Percentiles rank a stretch among this genome's conserved stretches.
These are phyloP conservation scores for Anneissia japonica DNA, from an alignment of 35 echinoderm and acorn worm genomes.

Conservation along the genomic window DNA sequence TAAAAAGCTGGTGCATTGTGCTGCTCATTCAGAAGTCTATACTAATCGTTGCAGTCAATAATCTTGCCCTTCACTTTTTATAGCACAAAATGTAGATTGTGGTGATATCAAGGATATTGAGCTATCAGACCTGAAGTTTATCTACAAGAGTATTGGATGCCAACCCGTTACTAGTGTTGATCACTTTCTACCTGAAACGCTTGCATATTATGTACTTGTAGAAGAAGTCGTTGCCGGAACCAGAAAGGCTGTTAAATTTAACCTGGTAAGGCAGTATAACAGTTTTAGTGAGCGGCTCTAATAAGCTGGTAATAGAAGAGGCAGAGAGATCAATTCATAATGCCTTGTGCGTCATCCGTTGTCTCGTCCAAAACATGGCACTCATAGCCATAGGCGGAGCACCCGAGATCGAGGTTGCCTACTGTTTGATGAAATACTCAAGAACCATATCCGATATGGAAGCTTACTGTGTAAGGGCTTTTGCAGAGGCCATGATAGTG, in stretches of 20 bases:
- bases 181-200: constrained; percentile 74
- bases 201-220: constrained; percentile 73
- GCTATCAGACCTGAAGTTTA: constrained; percentile 67
- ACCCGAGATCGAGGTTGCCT: constrained; percentile 75
- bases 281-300: constrained; percentile 75
- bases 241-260: constrained; percentile 92
- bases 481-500: constrained; percentile 71
- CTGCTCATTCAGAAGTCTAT: constrained; percentile 88
- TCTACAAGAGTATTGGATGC: constrained; percentile 82
- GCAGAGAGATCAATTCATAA: constrained; percentile 90
- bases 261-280: constrained; percentile 74
- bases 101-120: constrained; percentile 92
- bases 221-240: constrained; percentile 82
- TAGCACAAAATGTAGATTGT: constrained; percentile 94
- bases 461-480: constrained; percentile 84
- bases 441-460: constrained; percentile 70
- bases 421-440: constrained; percentile 67
- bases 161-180: constrained; percentile 89
- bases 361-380: constrained; percentile 76
- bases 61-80: constrained; percentile 74
- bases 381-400: constrained; percentile 83
- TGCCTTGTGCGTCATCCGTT: constrained; percentile 95
- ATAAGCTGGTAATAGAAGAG: constrained; percentile 84
- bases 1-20: constrained; percentile 91
- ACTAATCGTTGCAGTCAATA: constrained; percentile 82